Evolutionary conservation across 2,888 invertebrate genomes (phyloP).

Genomic region (Stenoptilia bipunctidactyla): DNA sequence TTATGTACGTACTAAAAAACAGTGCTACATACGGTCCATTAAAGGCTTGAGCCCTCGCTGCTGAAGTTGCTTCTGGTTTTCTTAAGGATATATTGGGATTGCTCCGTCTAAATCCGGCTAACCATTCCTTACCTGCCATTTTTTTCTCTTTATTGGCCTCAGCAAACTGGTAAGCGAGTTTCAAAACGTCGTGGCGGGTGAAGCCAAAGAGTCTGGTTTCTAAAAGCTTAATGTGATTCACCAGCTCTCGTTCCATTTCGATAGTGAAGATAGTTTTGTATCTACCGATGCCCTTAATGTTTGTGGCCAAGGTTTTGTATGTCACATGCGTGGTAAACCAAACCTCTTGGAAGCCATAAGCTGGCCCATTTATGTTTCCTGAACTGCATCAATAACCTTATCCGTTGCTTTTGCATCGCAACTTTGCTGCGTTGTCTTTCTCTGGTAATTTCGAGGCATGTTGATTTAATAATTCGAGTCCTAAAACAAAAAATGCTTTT

Average conservation of each 20-base stretch:
- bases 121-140: constrained; percentile 17
- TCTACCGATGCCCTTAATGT: neutral
- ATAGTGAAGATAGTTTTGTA: neutral
- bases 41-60: constrained; percentile 8
- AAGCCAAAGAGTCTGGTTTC: constrained; percentile 15
- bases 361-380: too few relatives aligned
- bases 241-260: constrained; percentile 6
- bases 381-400: too few relatives aligned
- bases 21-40: neutral
- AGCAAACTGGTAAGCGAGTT: constrained; percentile 12
- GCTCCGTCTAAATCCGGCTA: constrained; percentile 1
- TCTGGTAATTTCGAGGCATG: too few relatives aligned
- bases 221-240: constrained; percentile 13
- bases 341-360: too few relatives aligned
- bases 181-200: constrained; percentile 9
- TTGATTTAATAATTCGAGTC: too few relatives aligned
- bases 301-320: too few relatives aligned
- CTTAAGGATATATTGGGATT: constrained; percentile 10
- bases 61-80: neutral
- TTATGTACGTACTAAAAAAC: neutral
- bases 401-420: too few relatives aligned
- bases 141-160: constrained; percentile 1
- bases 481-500: too few relatives aligned
- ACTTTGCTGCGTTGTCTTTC: too few relatives aligned
- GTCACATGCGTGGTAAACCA: too few relatives aligned